Base-by-base conservation (phyloP, 2,888 invertebrate genomes). In the Chironomus riparius region DNA sequence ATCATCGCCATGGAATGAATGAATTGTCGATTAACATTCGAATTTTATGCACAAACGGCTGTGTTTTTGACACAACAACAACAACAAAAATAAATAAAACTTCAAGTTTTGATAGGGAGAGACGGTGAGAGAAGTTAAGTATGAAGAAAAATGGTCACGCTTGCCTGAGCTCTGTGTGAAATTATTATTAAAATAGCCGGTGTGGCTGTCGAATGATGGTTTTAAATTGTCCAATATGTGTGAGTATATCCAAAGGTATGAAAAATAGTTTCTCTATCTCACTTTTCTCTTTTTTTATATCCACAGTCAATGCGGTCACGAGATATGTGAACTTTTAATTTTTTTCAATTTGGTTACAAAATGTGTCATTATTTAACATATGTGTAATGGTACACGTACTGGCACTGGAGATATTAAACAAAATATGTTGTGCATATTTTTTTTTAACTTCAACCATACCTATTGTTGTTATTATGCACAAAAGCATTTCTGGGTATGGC, bases 91-190 rank as follows among this genome's bases (percentile, higher is more conserved):
- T n/a, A n/a, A 18, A 56, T 12, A 18, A 50, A 15, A 56, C n/a
- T 56, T 56, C 5, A 56, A 56, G 18, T 65, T 28, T 28, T 28
- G 28, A 4, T 21, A 65, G 21, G 5, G 22, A 22, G 13, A 22
- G 65, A 65, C 10, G 21, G 22, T 4, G 13, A 13, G 21, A 65
- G 21, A 18, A 24, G 5, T 10, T 22, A 65, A 21, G 21, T 22
- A 65, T 21, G 22, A 24, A 62, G 22, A 48, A 72, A 68, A 68
- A 62, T 24, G 65, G 74, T 74, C 47, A 74, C 74, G 74, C 65
- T 74, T 74, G 24, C 65, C 68, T 74, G 47, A 65, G 21, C 65
- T 13, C 24, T 74, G 74, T 74, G 74, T 48, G 74, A 74, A 74
- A 68, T 74, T 22, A 74, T 68, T 48, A 10, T 18, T 22, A 72